Conservation (phyloP, 1,140 invertebrate genomes). For the Diprion similis region DNA sequence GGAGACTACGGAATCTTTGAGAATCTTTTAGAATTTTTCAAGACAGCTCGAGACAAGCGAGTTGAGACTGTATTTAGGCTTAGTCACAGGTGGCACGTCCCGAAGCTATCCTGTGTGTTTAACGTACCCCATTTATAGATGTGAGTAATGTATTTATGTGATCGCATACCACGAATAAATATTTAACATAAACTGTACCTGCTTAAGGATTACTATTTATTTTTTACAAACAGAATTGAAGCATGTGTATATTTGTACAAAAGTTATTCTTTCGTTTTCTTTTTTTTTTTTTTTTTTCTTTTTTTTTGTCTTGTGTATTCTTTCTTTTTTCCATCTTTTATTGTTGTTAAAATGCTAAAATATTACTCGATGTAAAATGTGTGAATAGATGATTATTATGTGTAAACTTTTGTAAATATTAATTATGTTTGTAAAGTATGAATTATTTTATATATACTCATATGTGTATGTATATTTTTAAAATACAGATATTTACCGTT, state of each 20-base stretch:
- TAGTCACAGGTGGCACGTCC: slow-evolving; percentile 30
- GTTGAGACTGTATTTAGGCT: slow-evolving; percentile 42
- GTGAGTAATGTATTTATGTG: slow-evolving; percentile 24
- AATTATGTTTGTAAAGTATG: slow-evolving; percentile 52
- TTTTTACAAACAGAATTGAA: slow-evolving; percentile 39
- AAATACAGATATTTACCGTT: slow-evolving; percentile 34
- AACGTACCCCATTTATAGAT: slow-evolving; percentile 9
- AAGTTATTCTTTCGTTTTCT: slow-evolving; percentile 29
- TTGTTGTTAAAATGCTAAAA: too few relatives aligned
- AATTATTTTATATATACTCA: background rate
- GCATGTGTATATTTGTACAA: slow-evolving; percentile 60
- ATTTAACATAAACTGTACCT: slow-evolving; percentile 49
- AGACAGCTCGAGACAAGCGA: slow-evolving; percentile 19
- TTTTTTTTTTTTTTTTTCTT: slow-evolving; percentile 26
- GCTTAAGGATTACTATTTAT: slow-evolving; percentile 59
- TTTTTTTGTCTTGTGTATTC: slow-evolving; percentile 22
- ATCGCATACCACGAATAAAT: slow-evolving; percentile 17
- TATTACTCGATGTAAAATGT: slow-evolving; percentile 49
- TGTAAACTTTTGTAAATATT: slow-evolving; percentile 60
- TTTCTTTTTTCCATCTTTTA: too few relatives aligned
- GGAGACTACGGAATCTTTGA: background rate
- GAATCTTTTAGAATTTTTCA: slow-evolving; percentile 7
- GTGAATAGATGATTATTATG: slow-evolving; percentile 53
- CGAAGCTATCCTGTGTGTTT: slow-evolving; percentile 31
- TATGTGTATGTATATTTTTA: slow-evolving; percentile 51